These are phyloP conservation scores for Eubucco bourcierii DNA, from an alignment of 2,113 vertebrate genomes.

Conservation along the genomic window DNA sequence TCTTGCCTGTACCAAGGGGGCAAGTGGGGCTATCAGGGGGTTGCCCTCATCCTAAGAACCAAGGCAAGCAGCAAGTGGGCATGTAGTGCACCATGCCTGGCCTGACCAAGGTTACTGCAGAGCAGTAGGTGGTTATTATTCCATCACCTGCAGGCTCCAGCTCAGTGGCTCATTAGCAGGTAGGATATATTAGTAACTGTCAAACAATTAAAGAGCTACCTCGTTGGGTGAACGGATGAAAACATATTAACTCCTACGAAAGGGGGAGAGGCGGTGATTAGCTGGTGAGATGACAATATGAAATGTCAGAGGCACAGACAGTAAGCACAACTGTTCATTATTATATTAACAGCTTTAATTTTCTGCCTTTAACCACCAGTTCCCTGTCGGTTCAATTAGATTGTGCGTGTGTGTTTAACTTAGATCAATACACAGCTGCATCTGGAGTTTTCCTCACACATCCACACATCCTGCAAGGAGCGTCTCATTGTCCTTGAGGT, in stretches of 20 bases:
- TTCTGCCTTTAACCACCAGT: conserved; percentile 71
- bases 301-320: conserved; percentile 68
- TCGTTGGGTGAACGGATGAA: conserved; percentile 56
- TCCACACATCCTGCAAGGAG: background rate
- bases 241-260: conserved; percentile 67
- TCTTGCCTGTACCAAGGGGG: rapidly evolving
- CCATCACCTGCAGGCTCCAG: background rate
- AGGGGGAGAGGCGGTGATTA: conserved; percentile 58
- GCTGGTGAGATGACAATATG: conserved; percentile 65
- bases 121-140: background rate
- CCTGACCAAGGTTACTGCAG: background rate
- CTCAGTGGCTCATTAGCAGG: conserved; percentile 46
- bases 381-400: conserved; percentile 64
- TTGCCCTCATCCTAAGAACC: background rate
- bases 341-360: conserved; percentile 73
- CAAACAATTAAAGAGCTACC: conserved; percentile 41
- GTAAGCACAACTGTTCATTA: conserved; percentile 73
- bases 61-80: rapidly evolving
- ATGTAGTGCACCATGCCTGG: background rate
- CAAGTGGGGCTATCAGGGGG: rapidly evolving
- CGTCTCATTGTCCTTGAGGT: conserved; percentile 33
- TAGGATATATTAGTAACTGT: conserved; percentile 56
- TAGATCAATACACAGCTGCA: conserved; percentile 60
- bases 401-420: conserved; percentile 58
- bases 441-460: conserved; percentile 39